A percentile compares a stretch with the other conserved stretches of the same genome.
Conservation (phyloP, 2,888 invertebrate species). For the Machimus atricapillus region DNA sequence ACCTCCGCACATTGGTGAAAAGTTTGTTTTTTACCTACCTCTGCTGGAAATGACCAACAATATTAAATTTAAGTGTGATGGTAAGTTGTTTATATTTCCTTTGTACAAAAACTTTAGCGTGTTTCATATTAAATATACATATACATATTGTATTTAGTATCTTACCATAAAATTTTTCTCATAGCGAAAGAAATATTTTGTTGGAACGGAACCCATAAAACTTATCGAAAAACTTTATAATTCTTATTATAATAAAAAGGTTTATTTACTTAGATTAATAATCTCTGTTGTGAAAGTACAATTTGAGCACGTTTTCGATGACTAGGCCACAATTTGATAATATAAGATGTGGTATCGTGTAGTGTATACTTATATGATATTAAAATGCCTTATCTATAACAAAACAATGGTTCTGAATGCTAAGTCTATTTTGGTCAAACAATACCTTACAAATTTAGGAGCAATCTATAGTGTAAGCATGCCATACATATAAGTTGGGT, state of each 20-base stretch:
- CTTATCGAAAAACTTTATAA: too few species aligned
- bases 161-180: too few species aligned
- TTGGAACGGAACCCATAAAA: too few species aligned
- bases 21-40: constrained; percentile 54
- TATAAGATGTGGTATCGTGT: not conserved
- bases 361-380: not conserved
- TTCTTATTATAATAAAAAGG: too few species aligned
- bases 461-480: not conserved
- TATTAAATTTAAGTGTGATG: constrained; percentile 51
- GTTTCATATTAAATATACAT: not conserved
- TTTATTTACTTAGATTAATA: too few species aligned
- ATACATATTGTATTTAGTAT: not conserved
- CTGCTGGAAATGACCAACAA: constrained; percentile 49
- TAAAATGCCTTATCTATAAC: not conserved
- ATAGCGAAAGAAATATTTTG: too few species aligned
- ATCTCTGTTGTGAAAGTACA: too few species aligned
- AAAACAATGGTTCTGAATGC: not conserved
- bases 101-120: too few species aligned
- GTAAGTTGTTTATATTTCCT: constrained; percentile 47
- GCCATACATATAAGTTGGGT: not conserved
- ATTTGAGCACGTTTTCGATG: too few species aligned
- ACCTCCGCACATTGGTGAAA: constrained; percentile 52
- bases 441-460: not conserved
- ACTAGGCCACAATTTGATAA: too few species aligned
- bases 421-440: not conserved